These are phyloP conservation scores for Gouania willdenowi DNA, from an alignment of 2,797 vertebrate genomes.

Conservation along the genomic window DNA sequence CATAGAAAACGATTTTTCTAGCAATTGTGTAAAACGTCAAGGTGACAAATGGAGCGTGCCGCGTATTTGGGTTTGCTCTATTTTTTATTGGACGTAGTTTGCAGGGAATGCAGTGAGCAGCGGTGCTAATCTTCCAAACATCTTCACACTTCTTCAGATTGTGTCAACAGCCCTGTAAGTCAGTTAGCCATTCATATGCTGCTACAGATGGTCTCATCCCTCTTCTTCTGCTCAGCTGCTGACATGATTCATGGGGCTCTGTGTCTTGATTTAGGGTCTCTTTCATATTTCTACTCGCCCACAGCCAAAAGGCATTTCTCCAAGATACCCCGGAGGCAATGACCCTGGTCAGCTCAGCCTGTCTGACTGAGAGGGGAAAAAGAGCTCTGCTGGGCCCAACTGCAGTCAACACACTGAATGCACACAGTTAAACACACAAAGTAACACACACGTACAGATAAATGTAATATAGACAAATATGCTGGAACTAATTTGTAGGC, in stretches of 20 bases:
- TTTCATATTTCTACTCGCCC: conserved; percentile 70
- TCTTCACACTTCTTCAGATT: conserved; percentile 67
- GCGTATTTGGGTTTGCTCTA: conserved; percentile 48
- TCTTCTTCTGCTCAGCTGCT: conserved; percentile 64
- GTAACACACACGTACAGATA: background rate
- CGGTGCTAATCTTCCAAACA: conserved; percentile 65
- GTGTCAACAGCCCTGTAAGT: conserved; percentile 62
- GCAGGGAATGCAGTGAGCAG: conserved; percentile 35
- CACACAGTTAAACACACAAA: background rate
- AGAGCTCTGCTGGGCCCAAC: conserved; percentile 30
- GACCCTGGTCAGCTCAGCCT: conserved; percentile 68
- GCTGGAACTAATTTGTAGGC: conserved; percentile 2
- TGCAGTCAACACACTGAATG: conserved; percentile 5
- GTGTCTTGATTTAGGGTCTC: conserved; percentile 75
- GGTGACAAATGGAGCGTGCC: conserved; percentile 50
- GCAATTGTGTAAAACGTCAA: conserved; percentile 58
- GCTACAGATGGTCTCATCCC: conserved; percentile 66
- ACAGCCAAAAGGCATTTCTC: conserved; percentile 72
- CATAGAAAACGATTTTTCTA: conserved; percentile 4
- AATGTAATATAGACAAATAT: background rate
- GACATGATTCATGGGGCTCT: conserved; percentile 76
- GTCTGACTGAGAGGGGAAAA: conserved; percentile 29
- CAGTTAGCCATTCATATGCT: conserved; percentile 71
- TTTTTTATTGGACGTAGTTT: conserved; percentile 51
- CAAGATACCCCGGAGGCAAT: conserved; percentile 67